Conservation (phyloP, 2,113 vertebrate genomes). For the Odontesthes bonariensis region DNA sequence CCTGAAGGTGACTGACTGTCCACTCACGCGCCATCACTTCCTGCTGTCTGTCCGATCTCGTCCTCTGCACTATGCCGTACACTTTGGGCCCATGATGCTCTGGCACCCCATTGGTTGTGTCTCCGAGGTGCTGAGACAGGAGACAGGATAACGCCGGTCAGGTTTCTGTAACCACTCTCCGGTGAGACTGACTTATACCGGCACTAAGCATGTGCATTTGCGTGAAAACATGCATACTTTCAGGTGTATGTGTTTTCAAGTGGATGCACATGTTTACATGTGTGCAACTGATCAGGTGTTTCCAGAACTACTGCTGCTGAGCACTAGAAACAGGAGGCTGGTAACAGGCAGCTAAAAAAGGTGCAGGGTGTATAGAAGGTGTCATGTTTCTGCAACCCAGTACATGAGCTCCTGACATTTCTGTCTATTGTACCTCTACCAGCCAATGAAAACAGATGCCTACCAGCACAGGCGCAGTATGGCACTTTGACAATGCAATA, state of each 20-base stretch:
- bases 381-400: conserved; percentile 80
- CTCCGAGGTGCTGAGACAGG: conserved; percentile 83
- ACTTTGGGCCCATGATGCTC: conserved; percentile 86
- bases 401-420: conserved; percentile 67
- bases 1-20: conserved; percentile 91
- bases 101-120: conserved; percentile 84
- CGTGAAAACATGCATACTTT: conserved; percentile 20
- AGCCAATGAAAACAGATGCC: conserved; percentile 51
- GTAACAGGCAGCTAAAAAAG: conserved; percentile 60
- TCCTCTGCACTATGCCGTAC: conserved; percentile 89
- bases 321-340: conserved; percentile 59
- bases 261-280: conserved; percentile 35
- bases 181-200: conserved; percentile 17
- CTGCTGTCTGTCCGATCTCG: conserved; percentile 87
- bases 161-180: conserved; percentile 72
- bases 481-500: conserved; percentile 20
- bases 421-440: conserved; percentile 58
- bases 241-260: conserved; percentile 8
- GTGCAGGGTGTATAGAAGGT: conserved; percentile 67
- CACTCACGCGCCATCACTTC: conserved; percentile 95
- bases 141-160: conserved; percentile 75
- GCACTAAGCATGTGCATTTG: conserved; percentile 13
- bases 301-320: conserved; percentile 50
- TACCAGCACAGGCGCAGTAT: conserved; percentile 20
- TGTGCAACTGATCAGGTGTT: conserved; percentile 53